A percentile compares a stretch with the other conserved stretches of the same genome.
These are phyloP conservation scores for Busseola fusca DNA, from an alignment of 2,888 invertebrate species.

Conservation along the genomic window DNA sequence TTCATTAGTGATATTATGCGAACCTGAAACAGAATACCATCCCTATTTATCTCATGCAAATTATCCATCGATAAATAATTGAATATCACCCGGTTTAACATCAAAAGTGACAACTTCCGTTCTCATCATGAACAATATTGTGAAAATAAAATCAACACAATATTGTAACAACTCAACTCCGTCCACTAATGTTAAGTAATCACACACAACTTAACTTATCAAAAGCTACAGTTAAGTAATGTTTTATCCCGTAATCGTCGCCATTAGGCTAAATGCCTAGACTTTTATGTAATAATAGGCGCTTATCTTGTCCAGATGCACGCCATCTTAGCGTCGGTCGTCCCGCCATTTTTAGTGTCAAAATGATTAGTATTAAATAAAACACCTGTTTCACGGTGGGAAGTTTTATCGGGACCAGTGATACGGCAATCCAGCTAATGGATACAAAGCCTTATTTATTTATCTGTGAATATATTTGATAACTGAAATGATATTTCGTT, in stretches of 20 bases:
- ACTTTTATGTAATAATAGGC: slow-evolving; percentile 52
- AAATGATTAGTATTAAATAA: slow-evolving; percentile 53
- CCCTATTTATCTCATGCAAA: too few species aligned
- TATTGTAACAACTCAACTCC: slow-evolving; percentile 23
- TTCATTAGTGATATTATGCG: too few species aligned
- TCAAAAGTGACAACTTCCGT: not conserved
- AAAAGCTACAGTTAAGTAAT: slow-evolving; percentile 44
- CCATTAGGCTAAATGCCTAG: slow-evolving; percentile 57
- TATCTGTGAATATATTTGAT: slow-evolving; percentile 18
- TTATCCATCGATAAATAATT: not conserved
- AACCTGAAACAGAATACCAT: too few species aligned
- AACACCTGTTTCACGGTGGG: slow-evolving; percentile 47
- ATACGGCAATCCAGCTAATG: slow-evolving; percentile 39
- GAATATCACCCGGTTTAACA: not conserved
- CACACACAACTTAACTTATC: slow-evolving; percentile 35
- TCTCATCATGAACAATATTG: not conserved
- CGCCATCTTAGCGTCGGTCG: slow-evolving; percentile 43
- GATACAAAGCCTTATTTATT: slow-evolving; percentile 39
- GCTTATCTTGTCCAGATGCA: slow-evolving; percentile 51
- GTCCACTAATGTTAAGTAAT: slow-evolving; percentile 34
- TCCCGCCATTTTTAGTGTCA: slow-evolving; percentile 48
- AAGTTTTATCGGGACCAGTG: slow-evolving; percentile 33
- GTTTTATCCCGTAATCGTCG: slow-evolving; percentile 46
- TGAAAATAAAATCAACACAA: slow-evolving; percentile 31
- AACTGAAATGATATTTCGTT: slow-evolving; percentile 25